Base-by-base conservation (phyloP, 2,888 invertebrate species). In the Pyrocoelia pectoralis region DNA sequence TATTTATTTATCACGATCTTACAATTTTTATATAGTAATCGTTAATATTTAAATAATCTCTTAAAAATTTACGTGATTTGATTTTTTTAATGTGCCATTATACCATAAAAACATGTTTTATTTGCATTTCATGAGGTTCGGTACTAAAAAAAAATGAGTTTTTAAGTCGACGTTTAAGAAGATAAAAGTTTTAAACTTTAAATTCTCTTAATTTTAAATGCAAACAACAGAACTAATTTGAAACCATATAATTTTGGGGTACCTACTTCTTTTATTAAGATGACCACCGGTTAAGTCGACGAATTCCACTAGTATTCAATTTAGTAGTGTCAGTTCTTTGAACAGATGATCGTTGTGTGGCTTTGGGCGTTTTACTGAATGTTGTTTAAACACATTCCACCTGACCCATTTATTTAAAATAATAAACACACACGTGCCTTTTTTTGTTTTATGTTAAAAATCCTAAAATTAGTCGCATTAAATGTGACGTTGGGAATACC, bases 291-390 rank as follows among this genome's bases (percentile, higher is more conserved):
- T 70, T 70, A 70, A 68, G 68, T 67, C 68, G 65, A 67, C 68
- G 63, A 68, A 67, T 68, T 66, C 69, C 66, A 65, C 56, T 56
- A 65, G 67, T 71, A 70, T 72, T 72, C 72, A 72, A 71, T 72
- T 72, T 70, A 68, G 67, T 68, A 68, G 71, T 72, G 72, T 71
- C 72, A 70, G 70, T 56, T 62, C 63, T 64, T 63, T 64, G 61
- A 67, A 63, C 67, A 65, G 59, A 68, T 72, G 72, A 70, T 72
- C 62, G 69, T 70, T 72, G 65, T 68, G 58, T 55, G 63, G 68
- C 67, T 66, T 41, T 53, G 40, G 67, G 64, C 65, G 56, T 60
- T 51, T 56, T 52, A 62, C 52, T 52, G 57, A 62, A 33, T 53
- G 48, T 18, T 43, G 50, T 57, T 24, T 53, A 53, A 51, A 51